Percentiles rank a stretch among this genome's conserved stretches.
These are phyloP conservation scores for Pseudomugil gertrudae DNA, from an alignment of 2,797 vertebrate species.

Conservation along the genomic window DNA sequence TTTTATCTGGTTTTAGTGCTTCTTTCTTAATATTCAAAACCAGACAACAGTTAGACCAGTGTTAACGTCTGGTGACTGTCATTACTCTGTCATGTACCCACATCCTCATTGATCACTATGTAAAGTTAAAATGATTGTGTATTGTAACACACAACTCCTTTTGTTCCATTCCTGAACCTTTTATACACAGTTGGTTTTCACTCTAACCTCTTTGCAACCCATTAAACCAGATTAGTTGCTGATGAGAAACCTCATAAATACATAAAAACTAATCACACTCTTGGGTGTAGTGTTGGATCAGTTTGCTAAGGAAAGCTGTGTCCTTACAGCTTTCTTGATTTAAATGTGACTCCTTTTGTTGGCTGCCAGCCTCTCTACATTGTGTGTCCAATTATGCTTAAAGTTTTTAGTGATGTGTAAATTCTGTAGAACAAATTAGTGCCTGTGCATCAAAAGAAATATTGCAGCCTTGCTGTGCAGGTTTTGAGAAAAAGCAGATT, in stretches of 20 bases:
- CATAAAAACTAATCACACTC: slow-evolving; percentile 8
- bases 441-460: slow-evolving; percentile 19
- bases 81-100: neutral
- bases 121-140: slow-evolving; percentile 25
- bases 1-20: neutral
- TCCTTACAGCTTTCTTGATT: slow-evolving; percentile 13
- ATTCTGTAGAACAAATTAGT: slow-evolving; percentile 23
- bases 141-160: slow-evolving; percentile 11
- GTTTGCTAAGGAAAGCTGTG: slow-evolving; percentile 15
- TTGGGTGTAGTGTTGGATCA: slow-evolving; percentile 1
- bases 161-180: slow-evolving; percentile 16
- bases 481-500: slow-evolving; percentile 9
- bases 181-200: slow-evolving; percentile 9
- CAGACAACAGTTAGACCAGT: neutral
- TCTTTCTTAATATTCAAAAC: neutral
- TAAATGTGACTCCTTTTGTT: slow-evolving; percentile 25
- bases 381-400: neutral
- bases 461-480: neutral
- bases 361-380: neutral
- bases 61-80: neutral
- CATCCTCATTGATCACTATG: slow-evolving; percentile 6
- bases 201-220: slow-evolving; percentile 21
- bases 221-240: slow-evolving; percentile 23
- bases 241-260: slow-evolving; percentile 8
- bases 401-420: slow-evolving; percentile 22